Percentiles rank a stretch among this genome's conserved stretches.
phyloP scores from a whole-genome alignment of 2,113 vertebrate genomes.

The Gnathonemus longibarbis region DNA sequence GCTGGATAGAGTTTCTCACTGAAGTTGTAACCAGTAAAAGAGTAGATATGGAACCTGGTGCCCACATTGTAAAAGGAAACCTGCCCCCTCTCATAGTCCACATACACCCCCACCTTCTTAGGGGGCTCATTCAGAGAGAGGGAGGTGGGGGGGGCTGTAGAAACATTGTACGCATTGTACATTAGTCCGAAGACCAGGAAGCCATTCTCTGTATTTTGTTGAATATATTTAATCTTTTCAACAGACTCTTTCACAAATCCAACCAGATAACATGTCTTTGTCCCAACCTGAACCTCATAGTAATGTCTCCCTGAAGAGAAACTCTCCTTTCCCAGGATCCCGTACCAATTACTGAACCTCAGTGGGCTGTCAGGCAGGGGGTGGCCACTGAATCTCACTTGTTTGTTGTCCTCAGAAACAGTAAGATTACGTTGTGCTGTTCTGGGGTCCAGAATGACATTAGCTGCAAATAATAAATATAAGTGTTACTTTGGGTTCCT shows the following conservation, averaged over 20 bases:
- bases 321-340: conserved; percentile 49
- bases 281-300: conserved; percentile 52
- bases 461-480: conserved; percentile 31
- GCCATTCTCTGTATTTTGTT: no score
- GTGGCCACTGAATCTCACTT: no score
- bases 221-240: conserved; percentile 18
- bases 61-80: conserved; percentile 49
- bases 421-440: no score
- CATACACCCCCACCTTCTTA: conserved; percentile 42
- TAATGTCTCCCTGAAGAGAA: conserved; percentile 56
- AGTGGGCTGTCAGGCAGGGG: no score
- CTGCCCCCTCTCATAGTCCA: conserved; percentile 39
- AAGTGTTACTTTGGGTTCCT: background rate
- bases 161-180: background rate
- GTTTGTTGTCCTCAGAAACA: no score
- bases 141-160: conserved; percentile 41
- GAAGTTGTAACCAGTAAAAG: conserved; percentile 42
- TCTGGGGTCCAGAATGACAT: conserved; percentile 22
- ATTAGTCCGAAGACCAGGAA: no score
- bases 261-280: conserved; percentile 62
- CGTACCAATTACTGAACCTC: conserved; percentile 42
- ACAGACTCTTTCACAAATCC: conserved; percentile 59
- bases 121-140: conserved; percentile 31
- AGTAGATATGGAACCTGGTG: conserved; percentile 43
- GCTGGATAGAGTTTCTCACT: conserved; percentile 40